Conservation (phyloP, 2,888 invertebrate species). For the Halictus ligatus region DNA sequence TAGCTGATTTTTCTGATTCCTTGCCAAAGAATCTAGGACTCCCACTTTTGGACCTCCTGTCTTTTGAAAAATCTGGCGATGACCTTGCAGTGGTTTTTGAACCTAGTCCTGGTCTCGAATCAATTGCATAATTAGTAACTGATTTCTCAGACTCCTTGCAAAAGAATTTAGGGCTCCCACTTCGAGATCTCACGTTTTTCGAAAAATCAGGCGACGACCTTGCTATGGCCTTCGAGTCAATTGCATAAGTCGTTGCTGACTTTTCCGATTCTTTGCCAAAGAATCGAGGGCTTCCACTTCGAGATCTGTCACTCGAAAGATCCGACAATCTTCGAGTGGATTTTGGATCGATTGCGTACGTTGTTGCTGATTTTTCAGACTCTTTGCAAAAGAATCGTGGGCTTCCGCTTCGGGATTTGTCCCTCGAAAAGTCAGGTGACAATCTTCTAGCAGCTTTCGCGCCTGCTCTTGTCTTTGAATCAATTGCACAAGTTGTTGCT, state of each 20-base stretch:
- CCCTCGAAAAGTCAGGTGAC: neutral
- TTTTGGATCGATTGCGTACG: too few species aligned
- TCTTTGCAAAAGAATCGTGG: neutral
- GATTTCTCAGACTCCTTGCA: neutral
- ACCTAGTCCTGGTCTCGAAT: neutral
- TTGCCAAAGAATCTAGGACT: conserved; percentile 30
- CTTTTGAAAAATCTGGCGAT: conserved; percentile 9
- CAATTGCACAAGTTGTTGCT: conserved; percentile 6
- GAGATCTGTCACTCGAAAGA: neutral
- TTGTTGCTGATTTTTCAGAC: neutral
- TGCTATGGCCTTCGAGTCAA: neutral
- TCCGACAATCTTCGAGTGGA: too few species aligned
- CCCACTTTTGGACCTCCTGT: neutral
- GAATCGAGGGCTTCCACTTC: conserved; percentile 22
- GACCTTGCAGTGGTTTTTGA: neutral
- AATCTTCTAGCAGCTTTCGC: neutral
- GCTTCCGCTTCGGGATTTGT: conserved; percentile 1
- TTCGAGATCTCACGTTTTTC: neutral
- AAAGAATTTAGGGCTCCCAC: conserved; percentile 26
- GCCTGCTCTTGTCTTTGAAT: neutral
- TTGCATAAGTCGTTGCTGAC: conserved; percentile 18
- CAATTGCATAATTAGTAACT: neutral
- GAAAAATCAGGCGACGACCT: neutral
- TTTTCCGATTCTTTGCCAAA: conserved; percentile 28
- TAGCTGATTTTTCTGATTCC: conserved; percentile 29